These are phyloP conservation scores for Microcebus jonahi DNA, from an alignment of 2,113 vertebrate genomes.

Conservation along the genomic window DNA sequence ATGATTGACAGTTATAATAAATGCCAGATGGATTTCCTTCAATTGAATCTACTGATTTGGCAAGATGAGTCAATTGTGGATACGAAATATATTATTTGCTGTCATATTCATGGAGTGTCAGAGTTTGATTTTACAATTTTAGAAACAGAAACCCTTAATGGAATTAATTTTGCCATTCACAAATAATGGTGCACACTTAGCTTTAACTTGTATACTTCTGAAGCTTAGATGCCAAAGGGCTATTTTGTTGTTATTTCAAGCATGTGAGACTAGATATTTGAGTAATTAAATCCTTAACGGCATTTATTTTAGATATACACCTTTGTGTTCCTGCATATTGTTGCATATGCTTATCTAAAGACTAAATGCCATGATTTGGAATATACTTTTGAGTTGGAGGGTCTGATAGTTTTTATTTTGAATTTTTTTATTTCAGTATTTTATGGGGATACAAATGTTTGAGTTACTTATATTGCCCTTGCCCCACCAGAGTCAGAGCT, in stretches of 20 bases:
- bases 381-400: not conserved
- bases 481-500: too few relatives aligned
- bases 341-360: not conserved
- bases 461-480: too few relatives aligned
- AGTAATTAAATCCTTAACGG: not conserved
- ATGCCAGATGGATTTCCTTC: not conserved
- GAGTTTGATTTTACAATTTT: not conserved
- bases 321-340: not conserved
- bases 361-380: not conserved
- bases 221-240: not conserved
- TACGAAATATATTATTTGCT: conserved; percentile 9
- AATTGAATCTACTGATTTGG: not conserved
- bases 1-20: conserved; percentile 29
- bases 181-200: not conserved
- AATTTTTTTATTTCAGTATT: too few relatives aligned
- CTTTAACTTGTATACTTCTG: not conserved
- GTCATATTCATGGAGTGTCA: not conserved
- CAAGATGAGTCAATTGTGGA: not conserved
- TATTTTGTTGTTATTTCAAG: conserved; percentile 23
- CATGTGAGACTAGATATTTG: not conserved
- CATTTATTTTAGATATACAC: not conserved
- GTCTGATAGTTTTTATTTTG: too few relatives aligned
- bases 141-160: not conserved
- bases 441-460: too few relatives aligned
- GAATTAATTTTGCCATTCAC: conserved; percentile 33